Base-by-base conservation (phyloP, 30 jellyfish, hydroid and myxozoan species). In the Hydractinia echinata region DNA sequence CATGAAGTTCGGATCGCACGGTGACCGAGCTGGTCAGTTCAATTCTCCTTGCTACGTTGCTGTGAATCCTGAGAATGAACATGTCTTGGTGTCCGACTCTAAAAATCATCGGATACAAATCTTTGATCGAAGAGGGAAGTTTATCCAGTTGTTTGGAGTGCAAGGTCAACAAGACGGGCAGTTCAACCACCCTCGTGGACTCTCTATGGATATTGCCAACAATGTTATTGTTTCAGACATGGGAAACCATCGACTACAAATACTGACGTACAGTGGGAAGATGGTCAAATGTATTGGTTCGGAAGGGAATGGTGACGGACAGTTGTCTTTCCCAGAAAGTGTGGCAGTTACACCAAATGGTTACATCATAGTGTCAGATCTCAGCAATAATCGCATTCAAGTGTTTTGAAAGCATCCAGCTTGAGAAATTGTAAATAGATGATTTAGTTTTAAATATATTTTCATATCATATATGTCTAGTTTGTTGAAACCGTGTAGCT, bases 261-360 rank as follows among this genome's bases (percentile, higher is more conserved):
- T 94, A 8, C 67, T 88, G 48, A 87, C 97, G 5, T 88, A 88
- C 81, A 72, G 86, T 5, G 99, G 99, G 19, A 83, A 85, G 76
- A 80, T 94, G 76, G 88, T 94, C 71, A 88, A 94, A 70, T 78
- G 86, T 5, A 87, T 92, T 76, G 98, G 98, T 0, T 84, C 99
- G 8, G 96, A 87, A 61, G 99, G 99, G 52, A 94, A 94, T 76
- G 96, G 96, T 9, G 96, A 94, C 54, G 96, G 96, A 13, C 96
- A 94, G 81, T 67, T 94, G 64, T 88, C 99, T 7, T 94, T 88
- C 76, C 99, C 99, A 21, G 99, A 94, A 68, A 87, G 96, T 62
- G 96, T 94, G 8, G 95, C 96, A 5, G 99, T 94, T 58, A 88
- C 96, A 15, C 96, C 96, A 15, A 94, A 94, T 80, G 99, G 99